Evolutionary conservation across 2,888 invertebrate species (phyloP), one percentile per base, ranked within the genome.

Genomic region (Gari tellinella): DNA sequence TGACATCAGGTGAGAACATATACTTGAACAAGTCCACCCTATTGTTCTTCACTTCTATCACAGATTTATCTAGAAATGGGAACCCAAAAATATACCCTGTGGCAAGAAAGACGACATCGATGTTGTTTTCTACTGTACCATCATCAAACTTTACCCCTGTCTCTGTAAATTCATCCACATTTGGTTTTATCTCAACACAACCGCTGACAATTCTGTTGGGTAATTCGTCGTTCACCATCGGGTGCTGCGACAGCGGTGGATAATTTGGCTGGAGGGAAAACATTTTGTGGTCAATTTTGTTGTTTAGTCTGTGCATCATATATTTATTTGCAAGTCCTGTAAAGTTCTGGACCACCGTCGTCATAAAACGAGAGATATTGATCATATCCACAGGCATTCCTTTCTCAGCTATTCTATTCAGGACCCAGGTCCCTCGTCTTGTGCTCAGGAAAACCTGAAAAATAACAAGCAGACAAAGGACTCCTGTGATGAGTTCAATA

Each of bases 141-240:
- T 90, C 90, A 17, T 78, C 84, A 79, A 90, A 91, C 66, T 86
- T 82, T 4, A 90, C 88, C 0, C 88, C 89, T 10, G 75, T 86
- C 46, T 81, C 79, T 0, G 89, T 90, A 57, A 90, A 83, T 14
- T 80, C 55, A 31, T 82, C 81, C 4, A 90, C 70, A 66, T 90
- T 81, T 7, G 87, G 78, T 61, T 91, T 91, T 37, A 93, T 78
- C 0, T 79, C 84, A 17, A 92, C 88, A 17, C 86, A 78, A 10
- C 92, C 92, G 48, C 88, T 87, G 26, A 88, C 84, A 25, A 93
- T 86, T 31, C 91, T 75, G 73, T 92, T 92, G 0, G 92, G 91
- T 23, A 93, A 75, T 12, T 91, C 90, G 62, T 93, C 93, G 64
- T 92, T 92, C 7, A 92, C 89, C 45, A 90, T 92, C 0, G 92